Base-by-base conservation (phyloP, 2,113 vertebrate species). In the Phaetusa simplex region DNA sequence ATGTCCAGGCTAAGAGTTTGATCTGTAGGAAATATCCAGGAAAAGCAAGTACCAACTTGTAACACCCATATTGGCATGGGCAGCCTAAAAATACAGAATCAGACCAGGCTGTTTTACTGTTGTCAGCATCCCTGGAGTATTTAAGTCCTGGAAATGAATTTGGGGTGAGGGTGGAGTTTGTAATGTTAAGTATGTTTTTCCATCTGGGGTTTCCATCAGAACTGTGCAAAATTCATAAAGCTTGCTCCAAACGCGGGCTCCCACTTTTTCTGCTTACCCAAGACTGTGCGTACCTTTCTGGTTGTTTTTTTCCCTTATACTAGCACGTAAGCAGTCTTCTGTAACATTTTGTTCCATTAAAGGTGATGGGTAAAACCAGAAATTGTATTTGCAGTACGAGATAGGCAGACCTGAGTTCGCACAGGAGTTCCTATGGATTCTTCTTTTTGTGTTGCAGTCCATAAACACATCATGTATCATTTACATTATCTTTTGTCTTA, bases 281-380 rank as follows among this genome's bases (percentile, higher is more conserved):
- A 47, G 74, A 43, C 81, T 74, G 9, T 64, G 56, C 87, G 56
- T 90, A 80, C 78, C 85, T 97, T 88, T 34, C 34, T 72, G 89
- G 55, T 88, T 93, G 76, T 81, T 84, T 87, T 88, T 88, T 71
- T 89, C 67, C 65, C 58, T 82, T 93, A 38, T 80, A 74, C 92
- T 92, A 18, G 81, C 88, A 21, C 61, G 32, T 79, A 95, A 67
- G 65, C 78, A 95, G 90, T 79, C 95, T 90, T 97, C 96, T 97
- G 91, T 95, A 97, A 94, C 95, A 95, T 97, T 95, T 93, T 88
- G 82, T 94, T 97, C 91, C 81, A 53, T 85, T 96, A 93, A 85
- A 92, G 55, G 93, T 90, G 97, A 90, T 36, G 91, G 95, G 90
- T 96, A 97, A 98, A 98, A 92, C 72, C 86, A 90, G 95, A 95